These are phyloP conservation scores for Diogma glabrata DNA, from an alignment of 2,888 invertebrate species.

Conservation along the genomic window DNA sequence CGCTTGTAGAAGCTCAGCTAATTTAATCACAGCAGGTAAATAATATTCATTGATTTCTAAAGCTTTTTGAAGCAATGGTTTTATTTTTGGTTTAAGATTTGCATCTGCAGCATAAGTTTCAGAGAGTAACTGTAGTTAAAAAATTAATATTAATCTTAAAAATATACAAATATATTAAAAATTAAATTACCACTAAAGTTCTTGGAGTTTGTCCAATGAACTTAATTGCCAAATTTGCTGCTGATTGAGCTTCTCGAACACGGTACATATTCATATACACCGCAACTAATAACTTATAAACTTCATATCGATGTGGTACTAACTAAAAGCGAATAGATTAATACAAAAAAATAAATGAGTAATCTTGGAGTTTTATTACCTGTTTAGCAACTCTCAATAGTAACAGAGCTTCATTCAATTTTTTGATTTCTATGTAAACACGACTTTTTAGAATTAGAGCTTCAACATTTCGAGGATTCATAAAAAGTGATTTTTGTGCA, in stretches of 20 bases:
- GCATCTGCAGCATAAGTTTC: conserved; percentile 60
- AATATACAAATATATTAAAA: background rate
- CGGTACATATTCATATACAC: conserved; percentile 57
- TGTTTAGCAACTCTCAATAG: background rate
- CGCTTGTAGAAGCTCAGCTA: conserved; percentile 57
- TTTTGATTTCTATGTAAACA: conserved; percentile 28
- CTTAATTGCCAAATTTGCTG: conserved; percentile 59
- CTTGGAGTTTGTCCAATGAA: conserved; percentile 60
- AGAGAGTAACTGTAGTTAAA: conserved; percentile 53
- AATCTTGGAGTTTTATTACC: background rate
- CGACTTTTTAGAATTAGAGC: conserved; percentile 61
- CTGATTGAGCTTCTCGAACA: conserved; percentile 57
- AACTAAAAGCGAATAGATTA: conserved; percentile 13
- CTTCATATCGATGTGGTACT: conserved; percentile 42
- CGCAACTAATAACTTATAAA: conserved; percentile 66
- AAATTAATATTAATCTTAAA: background rate
- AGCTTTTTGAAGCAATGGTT: conserved; percentile 59
- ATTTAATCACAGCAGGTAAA: conserved; percentile 56
- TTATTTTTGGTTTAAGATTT: conserved; percentile 41
- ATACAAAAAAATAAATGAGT: background rate
- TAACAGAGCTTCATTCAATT: conserved; percentile 28
- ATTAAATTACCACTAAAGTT: conserved; percentile 50
- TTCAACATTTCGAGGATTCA: conserved; percentile 56
- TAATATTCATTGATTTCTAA: conserved; percentile 58
- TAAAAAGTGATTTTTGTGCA: conserved; percentile 55